These are phyloP conservation scores for Agrotis puta DNA, from an alignment of 2,888 invertebrate genomes.

Conservation along the genomic window DNA sequence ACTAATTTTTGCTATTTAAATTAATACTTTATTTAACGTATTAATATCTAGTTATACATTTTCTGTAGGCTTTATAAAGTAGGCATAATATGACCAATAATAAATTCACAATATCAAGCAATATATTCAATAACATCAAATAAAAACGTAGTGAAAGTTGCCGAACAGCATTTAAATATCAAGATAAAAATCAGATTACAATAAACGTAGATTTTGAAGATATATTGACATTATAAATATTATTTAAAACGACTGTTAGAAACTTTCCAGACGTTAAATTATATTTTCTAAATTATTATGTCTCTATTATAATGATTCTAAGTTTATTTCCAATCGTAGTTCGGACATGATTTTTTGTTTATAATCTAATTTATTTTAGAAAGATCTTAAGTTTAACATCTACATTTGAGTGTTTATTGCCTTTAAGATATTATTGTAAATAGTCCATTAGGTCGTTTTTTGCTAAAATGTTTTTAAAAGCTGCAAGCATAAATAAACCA, in stretches of 20 bases:
- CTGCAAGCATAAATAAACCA: background rate
- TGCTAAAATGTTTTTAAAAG: background rate
- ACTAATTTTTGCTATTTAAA: no score
- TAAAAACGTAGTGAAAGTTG: slow-evolving; percentile 34
- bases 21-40: no score
- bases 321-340: slow-evolving; percentile 14
- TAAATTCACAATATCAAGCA: slow-evolving; percentile 1
- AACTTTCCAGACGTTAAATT: slow-evolving; percentile 50
- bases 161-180: slow-evolving; percentile 25
- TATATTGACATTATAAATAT: slow-evolving; percentile 43
- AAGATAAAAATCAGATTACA: slow-evolving; percentile 34
- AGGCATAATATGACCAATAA: background rate
- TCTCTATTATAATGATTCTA: slow-evolving; percentile 20
- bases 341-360: slow-evolving; percentile 7
- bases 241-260: slow-evolving; percentile 33
- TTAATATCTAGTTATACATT: no score
- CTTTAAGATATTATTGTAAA: no score
- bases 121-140: background rate
- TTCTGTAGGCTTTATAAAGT: background rate
- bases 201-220: slow-evolving; percentile 44
- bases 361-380: slow-evolving; percentile 27
- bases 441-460: no score
- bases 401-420: background rate
- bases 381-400: background rate
- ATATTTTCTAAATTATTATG: slow-evolving; percentile 32